A percentile compares a stretch with the other conserved stretches of the same genome.
phyloP scores from a whole-genome alignment of 2,797 vertebrate genomes.

The Enteromius fasciolatus region DNA sequence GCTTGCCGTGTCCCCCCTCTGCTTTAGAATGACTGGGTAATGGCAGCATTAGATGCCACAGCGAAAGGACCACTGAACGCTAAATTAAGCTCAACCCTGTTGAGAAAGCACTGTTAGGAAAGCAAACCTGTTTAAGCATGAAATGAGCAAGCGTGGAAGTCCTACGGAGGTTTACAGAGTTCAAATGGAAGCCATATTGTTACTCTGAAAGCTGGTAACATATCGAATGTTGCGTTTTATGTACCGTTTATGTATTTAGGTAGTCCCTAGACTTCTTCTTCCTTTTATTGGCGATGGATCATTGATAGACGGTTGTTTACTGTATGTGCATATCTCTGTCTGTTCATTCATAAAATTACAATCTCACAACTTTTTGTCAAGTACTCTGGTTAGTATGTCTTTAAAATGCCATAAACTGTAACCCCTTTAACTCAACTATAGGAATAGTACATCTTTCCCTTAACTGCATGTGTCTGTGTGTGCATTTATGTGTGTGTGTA shows the following conservation, averaged over 20 bases:
- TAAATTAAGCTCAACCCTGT: constrained; percentile 4
- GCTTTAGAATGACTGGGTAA: constrained; percentile 28
- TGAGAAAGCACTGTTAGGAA: constrained; percentile 11
- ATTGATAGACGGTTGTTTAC: constrained; percentile 3
- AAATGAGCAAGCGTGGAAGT: not conserved
- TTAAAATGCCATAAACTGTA: constrained; percentile 12
- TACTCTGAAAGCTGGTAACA: not conserved
- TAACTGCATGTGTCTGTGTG: constrained; percentile 53
- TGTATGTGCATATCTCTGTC: constrained; percentile 19
- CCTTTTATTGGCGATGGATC: not conserved
- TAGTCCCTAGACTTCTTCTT: not conserved
- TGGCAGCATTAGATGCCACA: constrained; percentile 24
- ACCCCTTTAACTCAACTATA: constrained; percentile 10
- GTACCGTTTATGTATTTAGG: not conserved
- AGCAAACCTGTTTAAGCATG: constrained; percentile 21
- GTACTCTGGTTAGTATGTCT: not conserved
- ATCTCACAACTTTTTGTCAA: not conserved
- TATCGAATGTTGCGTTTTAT: not conserved
- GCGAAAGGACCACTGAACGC: constrained; percentile 3
- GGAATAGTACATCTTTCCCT: constrained; percentile 46
- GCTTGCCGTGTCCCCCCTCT: constrained; percentile 21
- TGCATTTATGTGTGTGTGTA: not conserved
- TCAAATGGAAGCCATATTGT: not conserved
- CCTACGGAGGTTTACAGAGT: not conserved
- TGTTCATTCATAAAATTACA: constrained; percentile 1